Percentiles rank a stretch among this genome's conserved stretches.
Evolutionary conservation across 2,888 invertebrate species (phyloP).

Genomic region (Caenorhabditis angaria): DNA sequence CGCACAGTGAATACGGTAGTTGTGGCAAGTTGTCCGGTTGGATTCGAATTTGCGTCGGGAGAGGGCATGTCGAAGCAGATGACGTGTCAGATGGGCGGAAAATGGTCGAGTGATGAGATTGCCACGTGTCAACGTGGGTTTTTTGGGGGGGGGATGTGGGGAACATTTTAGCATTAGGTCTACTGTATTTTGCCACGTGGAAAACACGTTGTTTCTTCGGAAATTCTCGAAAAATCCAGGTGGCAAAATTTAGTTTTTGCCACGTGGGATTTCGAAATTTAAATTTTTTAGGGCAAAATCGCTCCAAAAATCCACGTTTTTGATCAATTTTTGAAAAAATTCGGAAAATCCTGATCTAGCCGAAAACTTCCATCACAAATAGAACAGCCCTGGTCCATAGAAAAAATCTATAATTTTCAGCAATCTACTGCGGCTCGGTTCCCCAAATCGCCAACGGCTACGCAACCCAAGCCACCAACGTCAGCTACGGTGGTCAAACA

Average conservation of each 20-base stretch:
- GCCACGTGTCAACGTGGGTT: conserved; percentile 72
- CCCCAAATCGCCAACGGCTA: conserved; percentile 97
- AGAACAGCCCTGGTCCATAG: too few relatives aligned
- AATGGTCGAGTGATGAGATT: conserved; percentile 65
- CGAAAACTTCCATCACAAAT: too few relatives aligned
- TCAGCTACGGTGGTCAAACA: conserved; percentile 82
- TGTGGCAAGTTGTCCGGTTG: conserved; percentile 66
- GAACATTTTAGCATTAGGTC: neutral
- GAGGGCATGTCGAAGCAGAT: conserved; percentile 64
- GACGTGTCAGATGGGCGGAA: conserved; percentile 68
- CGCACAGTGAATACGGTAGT: conserved; percentile 69
- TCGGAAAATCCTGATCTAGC: too few relatives aligned
- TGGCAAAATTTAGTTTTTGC: too few relatives aligned
- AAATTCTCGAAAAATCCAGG: too few relatives aligned
- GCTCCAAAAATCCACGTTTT: too few relatives aligned
- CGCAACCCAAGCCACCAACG: conserved; percentile 92
- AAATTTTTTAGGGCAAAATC: too few relatives aligned
- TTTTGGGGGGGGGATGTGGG: too few relatives aligned
- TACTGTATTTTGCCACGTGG: neutral
- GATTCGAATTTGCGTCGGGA: conserved; percentile 70
- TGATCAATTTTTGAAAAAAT: too few relatives aligned
- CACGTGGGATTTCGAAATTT: too few relatives aligned
- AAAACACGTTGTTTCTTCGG: too few relatives aligned
- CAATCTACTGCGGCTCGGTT: conserved; percentile 89
- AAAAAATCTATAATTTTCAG: too few relatives aligned